A percentile compares a stretch with the other conserved stretches of the same genome.
Conservation (phyloP, 1,140 invertebrate species). For the Hyles euphorbiae region DNA sequence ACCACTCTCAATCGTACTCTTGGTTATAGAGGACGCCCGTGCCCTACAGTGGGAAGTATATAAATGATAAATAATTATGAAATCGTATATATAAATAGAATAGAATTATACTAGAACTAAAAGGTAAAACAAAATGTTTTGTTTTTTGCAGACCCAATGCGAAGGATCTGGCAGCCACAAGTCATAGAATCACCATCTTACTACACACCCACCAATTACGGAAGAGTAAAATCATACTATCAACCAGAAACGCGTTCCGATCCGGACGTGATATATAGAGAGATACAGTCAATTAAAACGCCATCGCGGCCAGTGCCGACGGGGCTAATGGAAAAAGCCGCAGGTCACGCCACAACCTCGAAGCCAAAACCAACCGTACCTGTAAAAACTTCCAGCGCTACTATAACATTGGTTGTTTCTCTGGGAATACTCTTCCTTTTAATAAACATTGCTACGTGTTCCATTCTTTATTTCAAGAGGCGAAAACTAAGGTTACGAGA, state of each 20-base stretch:
- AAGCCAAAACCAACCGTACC: conserved; percentile 42
- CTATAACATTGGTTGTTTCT: conserved; percentile 84
- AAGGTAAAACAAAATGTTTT: no score
- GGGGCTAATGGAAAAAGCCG: conserved; percentile 49
- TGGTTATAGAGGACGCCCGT: no score
- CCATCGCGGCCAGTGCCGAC: conserved; percentile 47
- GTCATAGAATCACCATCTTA: conserved; percentile 29
- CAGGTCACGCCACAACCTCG: conserved; percentile 26
- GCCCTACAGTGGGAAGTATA: no score
- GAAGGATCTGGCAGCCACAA: conserved; percentile 42
- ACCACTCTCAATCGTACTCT: no score
- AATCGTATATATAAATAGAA: neutral
- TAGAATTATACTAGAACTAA: no score
- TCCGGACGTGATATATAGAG: conserved; percentile 50
- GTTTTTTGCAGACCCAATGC: conserved; percentile 39
- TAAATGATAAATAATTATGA: no score
- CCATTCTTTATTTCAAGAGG: conserved; percentile 86
- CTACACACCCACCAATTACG: conserved; percentile 35
- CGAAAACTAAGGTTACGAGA: conserved; percentile 76
- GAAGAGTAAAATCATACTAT: conserved; percentile 46
- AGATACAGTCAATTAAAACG: conserved; percentile 62
- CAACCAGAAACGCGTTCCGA: conserved; percentile 41
- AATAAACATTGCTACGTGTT: conserved; percentile 87
- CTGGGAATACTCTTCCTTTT: conserved; percentile 87
- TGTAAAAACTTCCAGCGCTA: conserved; percentile 71